phyloP scores from a whole-genome alignment of 2,113 vertebrate species.

The Vimba vimba region DNA sequence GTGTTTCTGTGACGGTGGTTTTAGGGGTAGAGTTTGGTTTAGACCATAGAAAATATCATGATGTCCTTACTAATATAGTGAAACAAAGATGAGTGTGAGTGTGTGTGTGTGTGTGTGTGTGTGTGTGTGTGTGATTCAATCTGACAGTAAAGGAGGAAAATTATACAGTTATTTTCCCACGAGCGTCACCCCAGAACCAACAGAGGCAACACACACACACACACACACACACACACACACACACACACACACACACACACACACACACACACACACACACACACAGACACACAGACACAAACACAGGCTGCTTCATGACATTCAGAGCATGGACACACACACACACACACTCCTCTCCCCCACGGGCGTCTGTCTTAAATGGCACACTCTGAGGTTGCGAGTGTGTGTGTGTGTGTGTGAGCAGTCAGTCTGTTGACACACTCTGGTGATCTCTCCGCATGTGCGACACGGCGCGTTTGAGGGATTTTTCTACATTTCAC shows the following conservation, averaged over 20 bases:
- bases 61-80: too few relatives aligned
- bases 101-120: too few relatives aligned
- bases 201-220: background rate
- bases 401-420: conserved; percentile 13
- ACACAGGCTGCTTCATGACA: conserved; percentile 21
- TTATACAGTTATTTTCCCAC: conserved; percentile 27
- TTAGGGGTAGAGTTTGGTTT: too few relatives aligned
- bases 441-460: conserved; percentile 22
- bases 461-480: conserved; percentile 16
- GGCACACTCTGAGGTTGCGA: conserved; percentile 1
- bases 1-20: too few relatives aligned
- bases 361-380: conserved; percentile 37
- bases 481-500: conserved; percentile 42
- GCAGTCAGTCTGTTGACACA: conserved; percentile 35
- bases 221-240: background rate
- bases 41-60: too few relatives aligned
- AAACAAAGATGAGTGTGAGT: too few relatives aligned
- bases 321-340: conserved; percentile 28
- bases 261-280: conserved; percentile 25
- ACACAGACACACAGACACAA: background rate
- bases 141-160: background rate
- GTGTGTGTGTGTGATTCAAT: background rate
- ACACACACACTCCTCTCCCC: conserved; percentile 29
- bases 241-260: too few relatives aligned
- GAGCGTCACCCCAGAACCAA: background rate